A percentile compares a stretch with the other conserved stretches of the same genome.
Evolutionary conservation across 2,113 vertebrate genomes (phyloP).

Genomic region (Nycticryphes semicollaris): DNA sequence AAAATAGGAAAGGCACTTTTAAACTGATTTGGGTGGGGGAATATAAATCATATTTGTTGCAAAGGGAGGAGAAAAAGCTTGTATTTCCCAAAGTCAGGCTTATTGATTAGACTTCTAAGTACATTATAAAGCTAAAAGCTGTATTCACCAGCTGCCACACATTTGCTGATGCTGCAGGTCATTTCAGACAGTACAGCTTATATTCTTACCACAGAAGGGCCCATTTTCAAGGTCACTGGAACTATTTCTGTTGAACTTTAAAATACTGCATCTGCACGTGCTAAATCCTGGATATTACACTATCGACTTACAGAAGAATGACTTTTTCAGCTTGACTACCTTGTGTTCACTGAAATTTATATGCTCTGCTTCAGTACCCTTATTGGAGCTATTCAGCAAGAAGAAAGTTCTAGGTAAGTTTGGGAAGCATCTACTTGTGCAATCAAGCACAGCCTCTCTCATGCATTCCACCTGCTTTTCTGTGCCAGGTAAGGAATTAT

Average conservation of each 20-base stretch:
- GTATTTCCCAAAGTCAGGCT: conserved; percentile 66
- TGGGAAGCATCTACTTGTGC: background rate
- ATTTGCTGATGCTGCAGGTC: conserved; percentile 58
- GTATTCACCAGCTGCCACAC: conserved; percentile 28
- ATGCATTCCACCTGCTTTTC: background rate
- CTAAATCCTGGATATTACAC: conserved; percentile 54
- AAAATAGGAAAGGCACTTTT: conserved; percentile 16
- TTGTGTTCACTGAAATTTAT: conserved; percentile 19
- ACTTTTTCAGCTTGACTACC: conserved; percentile 50
- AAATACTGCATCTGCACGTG: conserved; percentile 23
- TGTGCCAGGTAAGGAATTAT: background rate
- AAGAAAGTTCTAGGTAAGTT: conserved; percentile 27
- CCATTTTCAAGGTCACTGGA: conserved; percentile 62
- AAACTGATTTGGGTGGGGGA: background rate
- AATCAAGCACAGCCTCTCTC: background rate
- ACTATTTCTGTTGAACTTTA: conserved; percentile 55
- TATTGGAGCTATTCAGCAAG: conserved; percentile 25
- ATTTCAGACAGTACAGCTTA: conserved; percentile 13
- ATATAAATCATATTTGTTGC: conserved; percentile 25
- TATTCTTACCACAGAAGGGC: conserved; percentile 18
- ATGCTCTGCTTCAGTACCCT: background rate
- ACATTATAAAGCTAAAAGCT: conserved; percentile 60
- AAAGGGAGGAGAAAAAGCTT: conserved; percentile 14
- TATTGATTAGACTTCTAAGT: conserved; percentile 68
- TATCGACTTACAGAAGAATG: conserved; percentile 62